Evolutionary conservation across 2,113 vertebrate species (phyloP).

Genomic region (Bubo scandiacus): DNA sequence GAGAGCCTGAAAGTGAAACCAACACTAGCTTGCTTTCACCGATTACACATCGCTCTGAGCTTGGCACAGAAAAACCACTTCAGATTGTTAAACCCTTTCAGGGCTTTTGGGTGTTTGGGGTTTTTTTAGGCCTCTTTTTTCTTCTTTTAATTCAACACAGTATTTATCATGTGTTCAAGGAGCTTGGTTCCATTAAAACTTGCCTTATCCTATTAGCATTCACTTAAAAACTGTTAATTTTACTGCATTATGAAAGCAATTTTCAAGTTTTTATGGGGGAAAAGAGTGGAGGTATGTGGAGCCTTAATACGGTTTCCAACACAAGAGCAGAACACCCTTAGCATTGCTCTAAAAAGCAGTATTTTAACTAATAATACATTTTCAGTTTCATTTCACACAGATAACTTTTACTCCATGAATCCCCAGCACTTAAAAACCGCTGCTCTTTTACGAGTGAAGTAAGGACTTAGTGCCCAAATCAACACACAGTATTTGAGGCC

Average conservation of each 20-base stretch:
- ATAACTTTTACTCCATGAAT: neutral
- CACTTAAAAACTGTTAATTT: neutral
- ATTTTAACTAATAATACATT: neutral
- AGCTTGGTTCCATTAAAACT: neutral
- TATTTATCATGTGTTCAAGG: neutral
- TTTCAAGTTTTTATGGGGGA: neutral
- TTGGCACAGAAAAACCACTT: neutral
- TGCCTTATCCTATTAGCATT: neutral
- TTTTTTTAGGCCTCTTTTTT: neutral
- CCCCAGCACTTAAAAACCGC: neutral
- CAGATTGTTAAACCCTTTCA: neutral
- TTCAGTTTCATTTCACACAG: neutral
- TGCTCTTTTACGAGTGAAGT: neutral
- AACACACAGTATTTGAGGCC: neutral
- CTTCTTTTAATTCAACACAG: neutral
- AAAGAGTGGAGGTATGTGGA: neutral
- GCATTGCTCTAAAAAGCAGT: neutral
- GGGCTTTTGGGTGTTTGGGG: neutral
- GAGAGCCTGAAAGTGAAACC: neutral
- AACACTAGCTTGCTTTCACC: neutral
- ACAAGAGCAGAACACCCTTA: neutral
- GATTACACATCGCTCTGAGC: neutral
- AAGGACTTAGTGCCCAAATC: neutral
- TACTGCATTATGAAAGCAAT: neutral
- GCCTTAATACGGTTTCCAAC: neutral